Base-by-base conservation (phyloP, 2,797 vertebrate genomes). In the Lagorchestes hirsutus region DNA sequence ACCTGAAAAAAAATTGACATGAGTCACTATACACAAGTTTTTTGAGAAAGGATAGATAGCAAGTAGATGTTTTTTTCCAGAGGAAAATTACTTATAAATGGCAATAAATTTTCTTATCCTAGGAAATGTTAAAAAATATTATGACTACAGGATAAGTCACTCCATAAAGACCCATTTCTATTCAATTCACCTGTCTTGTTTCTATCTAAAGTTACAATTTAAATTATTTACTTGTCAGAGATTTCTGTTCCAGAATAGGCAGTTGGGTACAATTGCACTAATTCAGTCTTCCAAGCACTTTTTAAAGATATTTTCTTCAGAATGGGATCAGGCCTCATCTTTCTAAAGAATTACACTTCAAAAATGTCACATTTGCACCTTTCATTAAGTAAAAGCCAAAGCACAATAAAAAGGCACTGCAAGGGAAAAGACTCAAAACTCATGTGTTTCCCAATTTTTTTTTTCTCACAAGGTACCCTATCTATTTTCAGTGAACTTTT, bases 1-100 rank as follows among this genome's bases (percentile, higher is more conserved):
- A 94, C 55, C 62, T 55, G 46, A 95, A 96, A 94, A 40, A 96
- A 94, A 31, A 40, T 55, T 92, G 54, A 92, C 56, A 54, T 24
- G 16, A 92, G 22, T 34, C 27, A 24, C 8, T 10, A 92, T 40
- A 74, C 31, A 93, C 93, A 55, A 14, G 24, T 62, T 59, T 95
- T 95, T 40, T 91, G 92, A 92, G 29, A 24, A 0, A 87, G 92
- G 31, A 22, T 9, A 27, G 4, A 28, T 56, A 82, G 24, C n/a
- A 82, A 82, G n/a, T 46, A 40, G 16, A 40, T 82, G 4, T 40
- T 22, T 57, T 6, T 57, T 56, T 18, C 3, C 22, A 46, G 67
- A 82, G 29, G 67, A 46, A 46, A 82, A 82, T 22, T 82, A 82
- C 22, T 82, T 46, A 46, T 3, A 82, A 46, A 40, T 46, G 40